Percentiles rank a stretch among this genome's conserved stretches.
Conservation (phyloP, 1,140 invertebrate genomes). For the Marisa cornuarietis region DNA sequence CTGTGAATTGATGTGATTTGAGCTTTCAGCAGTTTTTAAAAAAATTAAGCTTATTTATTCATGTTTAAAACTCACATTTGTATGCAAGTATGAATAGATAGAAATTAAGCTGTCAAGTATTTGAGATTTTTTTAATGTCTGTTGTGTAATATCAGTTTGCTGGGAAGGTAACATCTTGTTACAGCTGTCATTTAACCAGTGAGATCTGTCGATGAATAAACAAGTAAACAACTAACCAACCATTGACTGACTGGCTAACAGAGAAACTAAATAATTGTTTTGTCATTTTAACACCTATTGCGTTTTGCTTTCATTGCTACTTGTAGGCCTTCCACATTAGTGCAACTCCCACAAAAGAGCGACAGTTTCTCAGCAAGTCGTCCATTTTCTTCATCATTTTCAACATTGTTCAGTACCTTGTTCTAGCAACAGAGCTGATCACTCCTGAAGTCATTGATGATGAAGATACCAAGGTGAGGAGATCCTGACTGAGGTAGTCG, state of each 20-base stretch:
- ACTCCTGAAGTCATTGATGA: conserved; percentile 63
- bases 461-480: conserved; percentile 52
- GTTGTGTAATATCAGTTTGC: no score
- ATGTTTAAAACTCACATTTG: no score
- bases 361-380: conserved; percentile 88
- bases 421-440: conserved; percentile 84
- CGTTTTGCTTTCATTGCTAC: no score
- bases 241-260: neutral
- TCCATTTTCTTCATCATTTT: conserved; percentile 91
- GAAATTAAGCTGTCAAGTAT: no score
- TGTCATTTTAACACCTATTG: conserved; percentile 37
- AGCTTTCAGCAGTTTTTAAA: no score
- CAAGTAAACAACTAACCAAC: neutral
- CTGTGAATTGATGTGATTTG: no score
- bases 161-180: no score
- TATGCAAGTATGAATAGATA: no score
- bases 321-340: conserved; percentile 88
- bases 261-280: neutral
- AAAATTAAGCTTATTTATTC: no score
- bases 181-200: no score
- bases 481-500: neutral
- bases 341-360: conserved; percentile 79
- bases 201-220: neutral
- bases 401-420: conserved; percentile 87
- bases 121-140: no score